Base-by-base conservation (phyloP, 1,140 invertebrate genomes). In the Caenorhabditis briggsae region DNA sequence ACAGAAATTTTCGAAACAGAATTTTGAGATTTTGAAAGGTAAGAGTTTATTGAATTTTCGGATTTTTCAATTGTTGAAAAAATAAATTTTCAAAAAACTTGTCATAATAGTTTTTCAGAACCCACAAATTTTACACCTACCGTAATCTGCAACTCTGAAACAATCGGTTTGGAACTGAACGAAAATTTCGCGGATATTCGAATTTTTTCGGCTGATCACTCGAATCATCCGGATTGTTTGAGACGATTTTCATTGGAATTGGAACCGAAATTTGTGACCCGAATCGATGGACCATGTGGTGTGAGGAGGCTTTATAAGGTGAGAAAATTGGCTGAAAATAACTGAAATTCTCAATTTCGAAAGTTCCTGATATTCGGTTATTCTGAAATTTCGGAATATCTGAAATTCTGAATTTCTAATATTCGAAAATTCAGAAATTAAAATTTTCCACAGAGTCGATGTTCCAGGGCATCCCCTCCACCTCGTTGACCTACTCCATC, bases 131-230 rank as follows among this genome's bases (percentile, higher is more conserved):
- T 78, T 46, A 78, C 70, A 23, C 70, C 70, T 78, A 78, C 70
- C 43, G 70, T 78, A 53, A 78, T 78, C 20, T 78, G 70, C 11
- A n/a, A 50, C 12, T 78, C 70, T 12, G 70, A 78, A 23, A 46
- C 14, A 23, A 78, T 78, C 33, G 70, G 70, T n/a, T 41, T 78
- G n/a, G 18, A 46, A 12, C n/a, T 78, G 46, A 48, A 78, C 23
- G 70, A 78, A 50, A 78, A 78, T 16, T 78, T 78, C 9, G 70
- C 46, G 43, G 70, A 78, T 53, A 78, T 78, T 50, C 70, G 70
- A n/a, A 78, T 78, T 46, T 78, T 50, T n/a, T 16, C 46, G 11
- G 12, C 70, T 0, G 70, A 78, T 2, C 70, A 78, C 20, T 78
- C 70, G 9, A 11, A 50, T 78, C 70, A 78, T 78, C 70, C 70